Percentiles rank a stretch among this genome's conserved stretches.
These are phyloP conservation scores for Holacanthella duospinosa DNA, from an alignment of 2,888 invertebrate species.

Conservation along the genomic window DNA sequence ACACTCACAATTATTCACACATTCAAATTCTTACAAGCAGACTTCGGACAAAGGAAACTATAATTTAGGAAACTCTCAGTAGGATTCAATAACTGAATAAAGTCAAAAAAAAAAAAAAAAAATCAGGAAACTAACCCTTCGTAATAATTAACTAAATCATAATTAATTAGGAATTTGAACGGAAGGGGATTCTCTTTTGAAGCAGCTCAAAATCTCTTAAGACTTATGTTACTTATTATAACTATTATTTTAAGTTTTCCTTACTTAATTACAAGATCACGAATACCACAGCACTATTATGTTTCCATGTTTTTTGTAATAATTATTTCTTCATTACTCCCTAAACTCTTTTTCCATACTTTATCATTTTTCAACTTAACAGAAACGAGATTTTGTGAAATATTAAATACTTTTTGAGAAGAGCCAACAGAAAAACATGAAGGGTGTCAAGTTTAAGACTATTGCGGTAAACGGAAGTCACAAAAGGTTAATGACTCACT, in stretches of 20 bases:
- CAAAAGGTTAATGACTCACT: no score
- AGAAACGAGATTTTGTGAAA: not conserved
- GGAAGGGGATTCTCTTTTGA: not conserved
- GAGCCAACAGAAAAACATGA: no score
- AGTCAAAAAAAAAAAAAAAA: not conserved
- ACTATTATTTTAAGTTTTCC: not conserved
- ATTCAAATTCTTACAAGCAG: no score
- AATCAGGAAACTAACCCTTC: not conserved
- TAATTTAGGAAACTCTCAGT: no score
- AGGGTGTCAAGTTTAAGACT: no score
- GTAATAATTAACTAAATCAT: not conserved
- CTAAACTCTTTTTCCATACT: not conserved
- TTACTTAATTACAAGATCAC: conserved; percentile 8
- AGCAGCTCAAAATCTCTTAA: not conserved
- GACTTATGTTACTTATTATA: no score
- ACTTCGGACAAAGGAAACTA: no score
- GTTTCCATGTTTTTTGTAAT: conserved; percentile 4
- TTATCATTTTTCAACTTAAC: not conserved
- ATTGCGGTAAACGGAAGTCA: no score
- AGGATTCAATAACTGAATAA: not conserved
- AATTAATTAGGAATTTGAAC: not conserved
- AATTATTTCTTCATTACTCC: not conserved
- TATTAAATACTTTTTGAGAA: not conserved
- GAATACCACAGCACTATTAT: conserved; percentile 9
- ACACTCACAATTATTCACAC: not conserved